Evolutionary conservation across 1,140 invertebrate species (phyloP), one percentile per base, ranked within the genome.

Genomic region (Leptoteleia sp.): DNA sequence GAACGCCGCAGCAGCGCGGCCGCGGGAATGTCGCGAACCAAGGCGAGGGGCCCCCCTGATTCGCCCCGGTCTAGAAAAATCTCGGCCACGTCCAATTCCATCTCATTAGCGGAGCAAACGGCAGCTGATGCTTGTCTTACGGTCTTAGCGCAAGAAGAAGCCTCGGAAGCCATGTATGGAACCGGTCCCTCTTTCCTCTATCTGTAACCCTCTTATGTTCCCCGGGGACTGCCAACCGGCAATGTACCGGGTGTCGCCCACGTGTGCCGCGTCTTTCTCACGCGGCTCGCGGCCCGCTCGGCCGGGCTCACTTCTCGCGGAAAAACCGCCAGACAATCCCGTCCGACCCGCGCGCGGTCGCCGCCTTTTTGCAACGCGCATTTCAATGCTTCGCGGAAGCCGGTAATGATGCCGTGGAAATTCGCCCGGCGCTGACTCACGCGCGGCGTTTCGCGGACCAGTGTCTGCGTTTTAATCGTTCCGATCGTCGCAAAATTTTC

Each of bases 41-140:
- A 83, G 81, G 76, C 81, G 76, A 76, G 62, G 79, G 64, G 25
- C 17, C 57, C 57, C n/a, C n/a, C n/a, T n/a, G 72, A 45, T 68
- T 57, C 68, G 62, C 55, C n/a, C 42, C 55, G 84, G 84, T 88
- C 84, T 89, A 90, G 89, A 90, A 89, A 90, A 90, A 90, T 90
- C 89, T 87, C 84, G 87, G 83, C 87, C 88, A 86, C 87, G 88
- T 90, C 87, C 89, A 89, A 90, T 90, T 90, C 87, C 87, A 90
- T 90, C 87, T 90, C 89, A 90, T 90, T 90, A 90, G 88, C 83
- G 86, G n/a, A 82, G 84, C 80, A 84, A 87, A 86, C 86, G 84
- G 87, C 88, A 85, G 83, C 85, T 86, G 88, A 89, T 89, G 87
- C 87, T 89, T 89, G 88, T 89, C 88, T 87, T 80, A 82, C 82